A percentile compares a stretch with the other conserved stretches of the same genome.
phyloP scores from a whole-genome alignment of 2,888 invertebrate species.

The Tachina lurida region DNA sequence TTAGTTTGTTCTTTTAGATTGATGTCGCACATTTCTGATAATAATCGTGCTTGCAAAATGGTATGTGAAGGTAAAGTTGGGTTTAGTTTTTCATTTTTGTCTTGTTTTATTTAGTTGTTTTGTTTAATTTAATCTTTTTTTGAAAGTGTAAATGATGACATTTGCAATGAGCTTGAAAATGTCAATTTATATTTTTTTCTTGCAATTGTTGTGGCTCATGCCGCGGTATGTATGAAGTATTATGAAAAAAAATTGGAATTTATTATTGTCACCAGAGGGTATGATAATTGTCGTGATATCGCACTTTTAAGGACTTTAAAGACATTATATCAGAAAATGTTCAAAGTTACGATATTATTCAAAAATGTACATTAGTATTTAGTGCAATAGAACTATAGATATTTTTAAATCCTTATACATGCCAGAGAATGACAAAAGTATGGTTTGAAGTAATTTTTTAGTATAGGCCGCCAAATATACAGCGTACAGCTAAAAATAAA shows the following conservation, averaged over 20 bases:
- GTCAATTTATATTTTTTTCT: slow-evolving; percentile 44
- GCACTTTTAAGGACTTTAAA: background rate
- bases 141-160: slow-evolving; percentile 55
- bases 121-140: background rate
- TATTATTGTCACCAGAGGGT: background rate
- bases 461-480: no score
- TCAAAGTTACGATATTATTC: no score
- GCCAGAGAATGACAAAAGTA: no score
- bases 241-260: background rate
- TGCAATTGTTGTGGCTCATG: background rate
- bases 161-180: slow-evolving; percentile 69
- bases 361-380: no score
- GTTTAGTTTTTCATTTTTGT: slow-evolving; percentile 11
- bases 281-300: background rate
- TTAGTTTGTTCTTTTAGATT: slow-evolving; percentile 16
- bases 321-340: background rate
- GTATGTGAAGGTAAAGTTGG: slow-evolving; percentile 51
- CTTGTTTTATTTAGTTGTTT: background rate
- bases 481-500: no score
- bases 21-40: slow-evolving; percentile 22
- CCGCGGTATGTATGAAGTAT: background rate
- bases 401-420: no score
- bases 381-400: no score
- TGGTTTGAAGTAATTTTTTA: no score
- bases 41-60: slow-evolving; percentile 17